Evolutionary conservation across 2,888 invertebrate species (phyloP).

Genomic region (Mechanitis messenoides): DNA sequence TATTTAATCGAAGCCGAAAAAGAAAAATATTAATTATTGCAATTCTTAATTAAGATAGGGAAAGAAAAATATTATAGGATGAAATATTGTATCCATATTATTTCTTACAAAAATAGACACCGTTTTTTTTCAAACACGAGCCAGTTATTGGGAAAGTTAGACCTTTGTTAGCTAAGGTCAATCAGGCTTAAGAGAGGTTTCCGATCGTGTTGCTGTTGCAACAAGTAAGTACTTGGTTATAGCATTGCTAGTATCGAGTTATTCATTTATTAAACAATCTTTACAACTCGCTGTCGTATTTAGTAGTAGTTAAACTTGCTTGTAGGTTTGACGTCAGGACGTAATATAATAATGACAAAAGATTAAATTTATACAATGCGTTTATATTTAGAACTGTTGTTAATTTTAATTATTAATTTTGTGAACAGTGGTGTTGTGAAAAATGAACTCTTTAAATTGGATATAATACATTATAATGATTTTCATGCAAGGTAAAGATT

Average conservation of each 20-base stretch:
- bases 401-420: constrained; percentile 11
- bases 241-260: neutral
- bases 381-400: constrained; percentile 5
- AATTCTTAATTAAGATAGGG: no score
- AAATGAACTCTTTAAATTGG: constrained; percentile 59
- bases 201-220: constrained; percentile 6
- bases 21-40: no score
- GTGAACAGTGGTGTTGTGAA: constrained; percentile 17
- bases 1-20: no score
- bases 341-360: constrained; percentile 10
- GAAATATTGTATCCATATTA: no score
- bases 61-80: no score
- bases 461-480: constrained; percentile 76
- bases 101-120: no score
- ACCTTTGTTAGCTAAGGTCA: neutral
- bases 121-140: neutral
- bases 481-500: constrained; percentile 75
- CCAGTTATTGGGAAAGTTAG: neutral
- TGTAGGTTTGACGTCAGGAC: constrained; percentile 20
- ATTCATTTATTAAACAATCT: constrained; percentile 2
- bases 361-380: constrained; percentile 7
- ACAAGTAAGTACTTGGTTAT: neutral
- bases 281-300: constrained; percentile 10
- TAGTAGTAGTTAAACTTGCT: constrained; percentile 27
- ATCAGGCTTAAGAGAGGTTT: neutral